Percentiles rank a stretch among this genome's conserved stretches.
These are phyloP conservation scores for Lacerta bilineata DNA, from an alignment of 2,797 vertebrate species.

Conservation along the genomic window DNA sequence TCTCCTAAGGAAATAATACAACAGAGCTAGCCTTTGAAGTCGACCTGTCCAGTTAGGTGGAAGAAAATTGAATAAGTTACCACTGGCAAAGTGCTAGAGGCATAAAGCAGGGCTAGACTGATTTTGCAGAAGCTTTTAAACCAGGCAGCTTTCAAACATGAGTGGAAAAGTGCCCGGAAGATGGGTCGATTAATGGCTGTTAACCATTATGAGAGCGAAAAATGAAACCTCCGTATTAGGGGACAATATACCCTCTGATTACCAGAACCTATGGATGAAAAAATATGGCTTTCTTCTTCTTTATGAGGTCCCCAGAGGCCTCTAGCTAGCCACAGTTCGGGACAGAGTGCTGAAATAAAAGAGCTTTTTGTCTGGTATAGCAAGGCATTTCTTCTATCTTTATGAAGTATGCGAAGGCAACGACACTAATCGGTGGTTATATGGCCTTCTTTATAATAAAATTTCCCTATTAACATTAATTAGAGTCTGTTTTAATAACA, in stretches of 20 bases:
- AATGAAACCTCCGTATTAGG: not conserved
- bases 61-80: constrained; percentile 16
- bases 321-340: not conserved
- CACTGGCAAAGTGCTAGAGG: not conserved
- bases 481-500: not conserved
- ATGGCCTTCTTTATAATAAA: not conserved
- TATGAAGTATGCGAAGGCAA: not conserved
- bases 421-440: not conserved
- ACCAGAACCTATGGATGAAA: not conserved
- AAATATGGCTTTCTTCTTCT: not conserved
- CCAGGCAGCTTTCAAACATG: not conserved
- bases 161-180: not conserved
- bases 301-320: not conserved
- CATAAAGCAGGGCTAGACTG: not conserved
- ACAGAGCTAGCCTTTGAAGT: constrained; percentile 7
- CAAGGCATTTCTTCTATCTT: not conserved
- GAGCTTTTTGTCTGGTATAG: not conserved
- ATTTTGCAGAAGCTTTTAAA: constrained; percentile 34
- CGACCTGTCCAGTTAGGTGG: not conserved
- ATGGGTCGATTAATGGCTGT: not conserved
- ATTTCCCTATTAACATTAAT: not conserved
- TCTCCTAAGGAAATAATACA: constrained; percentile 2
- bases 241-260: not conserved
- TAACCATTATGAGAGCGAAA: not conserved
- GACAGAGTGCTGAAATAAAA: not conserved